These are phyloP conservation scores for Chouioia cunea DNA, from an alignment of 2,888 invertebrate species.

Conservation along the genomic window DNA sequence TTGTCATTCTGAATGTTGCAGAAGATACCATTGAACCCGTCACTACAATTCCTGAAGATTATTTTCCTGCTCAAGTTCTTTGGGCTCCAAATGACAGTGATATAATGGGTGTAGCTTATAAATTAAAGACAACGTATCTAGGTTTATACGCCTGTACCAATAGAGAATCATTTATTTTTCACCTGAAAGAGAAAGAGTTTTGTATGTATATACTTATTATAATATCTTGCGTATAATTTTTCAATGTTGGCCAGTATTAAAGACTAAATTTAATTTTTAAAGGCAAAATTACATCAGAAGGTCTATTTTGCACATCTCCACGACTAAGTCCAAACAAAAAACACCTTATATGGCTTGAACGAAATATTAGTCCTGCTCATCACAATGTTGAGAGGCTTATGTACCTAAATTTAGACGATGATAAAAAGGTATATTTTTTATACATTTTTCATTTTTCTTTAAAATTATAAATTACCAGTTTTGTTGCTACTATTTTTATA, in stretches of 20 bases:
- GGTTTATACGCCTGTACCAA: slow-evolving; percentile 86
- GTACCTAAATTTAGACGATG: slow-evolving; percentile 65
- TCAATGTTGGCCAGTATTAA: neutral
- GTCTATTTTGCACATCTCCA: slow-evolving; percentile 74
- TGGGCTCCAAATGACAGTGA: slow-evolving; percentile 70
- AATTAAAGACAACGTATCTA: slow-evolving; percentile 78
- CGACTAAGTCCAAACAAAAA: slow-evolving; percentile 75
- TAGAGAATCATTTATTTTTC: slow-evolving; percentile 73
- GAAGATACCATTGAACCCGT: slow-evolving; percentile 73
- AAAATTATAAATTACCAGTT: neutral
- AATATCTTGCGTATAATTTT: too few relatives aligned
- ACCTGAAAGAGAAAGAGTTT: slow-evolving; percentile 70
- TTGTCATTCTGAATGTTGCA: slow-evolving; percentile 77
- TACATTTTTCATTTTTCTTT: neutral
- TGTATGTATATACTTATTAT: slow-evolving; percentile 70
- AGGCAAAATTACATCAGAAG: slow-evolving; percentile 57
- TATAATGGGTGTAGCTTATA: slow-evolving; percentile 81
- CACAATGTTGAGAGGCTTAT: slow-evolving; percentile 77
- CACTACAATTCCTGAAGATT: slow-evolving; percentile 72
- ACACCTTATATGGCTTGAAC: slow-evolving; percentile 80
- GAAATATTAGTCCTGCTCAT: slow-evolving; percentile 80
- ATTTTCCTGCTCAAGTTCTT: slow-evolving; percentile 75
- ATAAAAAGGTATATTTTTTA: slow-evolving; percentile 52
- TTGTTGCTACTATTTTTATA: too few relatives aligned
- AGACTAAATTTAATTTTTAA: neutral